Evolutionary conservation across 53 echinoderm and acorn worm genomes (phyloP).

Genomic region (Zoroaster sp.): DNA sequence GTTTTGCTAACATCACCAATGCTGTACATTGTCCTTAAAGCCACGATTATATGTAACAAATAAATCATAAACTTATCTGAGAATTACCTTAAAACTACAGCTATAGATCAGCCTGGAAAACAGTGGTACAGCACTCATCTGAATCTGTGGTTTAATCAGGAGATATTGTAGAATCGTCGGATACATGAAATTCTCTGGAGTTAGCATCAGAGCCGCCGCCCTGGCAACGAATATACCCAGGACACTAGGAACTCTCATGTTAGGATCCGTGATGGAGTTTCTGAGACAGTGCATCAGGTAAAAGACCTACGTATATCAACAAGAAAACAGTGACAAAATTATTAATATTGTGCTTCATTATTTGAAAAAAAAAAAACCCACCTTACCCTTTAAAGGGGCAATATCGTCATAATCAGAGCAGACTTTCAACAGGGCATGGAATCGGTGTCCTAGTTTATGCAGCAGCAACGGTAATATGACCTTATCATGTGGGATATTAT

Average conservation of each 20-base stretch:
- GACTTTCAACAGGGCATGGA: no score
- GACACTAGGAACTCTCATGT: slow-evolving; percentile 63
- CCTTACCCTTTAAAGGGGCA: not conserved
- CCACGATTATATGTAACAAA: not conserved
- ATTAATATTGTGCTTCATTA: no score
- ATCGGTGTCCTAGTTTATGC: no score
- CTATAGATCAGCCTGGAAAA: slow-evolving; percentile 74
- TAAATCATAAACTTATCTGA: not conserved
- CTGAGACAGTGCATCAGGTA: slow-evolving; percentile 76
- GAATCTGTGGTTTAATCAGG: slow-evolving; percentile 80
- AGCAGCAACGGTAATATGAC: no score
- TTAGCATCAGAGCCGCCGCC: slow-evolving; percentile 61
- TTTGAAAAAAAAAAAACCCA: no score
- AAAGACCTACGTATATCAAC: slow-evolving; percentile 78
- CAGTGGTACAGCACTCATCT: slow-evolving; percentile 67
- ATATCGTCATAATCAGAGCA: no score
- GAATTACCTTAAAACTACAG: slow-evolving; percentile 36
- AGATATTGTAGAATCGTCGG: slow-evolving; percentile 76
- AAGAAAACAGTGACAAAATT: no score
- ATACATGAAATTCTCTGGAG: slow-evolving; percentile 72
- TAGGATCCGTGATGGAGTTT: slow-evolving; percentile 78
- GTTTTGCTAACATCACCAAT: no score
- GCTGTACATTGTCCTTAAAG: not conserved
- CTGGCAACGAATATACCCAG: slow-evolving; percentile 66
- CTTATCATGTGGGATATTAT: no score